These are phyloP conservation scores for Bradypodion pumilum DNA, from an alignment of 2,797 vertebrate species.

Conservation along the genomic window DNA sequence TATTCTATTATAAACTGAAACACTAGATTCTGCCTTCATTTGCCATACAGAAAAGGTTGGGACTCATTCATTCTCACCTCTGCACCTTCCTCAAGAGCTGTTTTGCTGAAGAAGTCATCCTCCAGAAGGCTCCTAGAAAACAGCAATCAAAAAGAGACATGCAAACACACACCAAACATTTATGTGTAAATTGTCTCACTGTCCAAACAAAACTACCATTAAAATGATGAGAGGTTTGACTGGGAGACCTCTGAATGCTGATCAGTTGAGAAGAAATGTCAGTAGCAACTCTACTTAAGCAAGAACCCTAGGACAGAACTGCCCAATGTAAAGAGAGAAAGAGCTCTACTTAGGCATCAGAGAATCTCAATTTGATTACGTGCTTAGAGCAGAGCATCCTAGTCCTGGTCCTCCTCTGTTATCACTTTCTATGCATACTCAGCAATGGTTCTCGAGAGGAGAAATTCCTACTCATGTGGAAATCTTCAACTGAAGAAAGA, in stretches of 20 bases:
- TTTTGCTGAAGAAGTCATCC: slow-evolving; percentile 77
- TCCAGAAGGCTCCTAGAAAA: slow-evolving; percentile 75
- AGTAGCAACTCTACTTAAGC: neutral
- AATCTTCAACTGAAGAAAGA: too few relatives aligned
- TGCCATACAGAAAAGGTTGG: neutral
- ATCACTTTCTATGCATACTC: neutral
- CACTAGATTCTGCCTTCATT: neutral
- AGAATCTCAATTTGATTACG: too few relatives aligned
- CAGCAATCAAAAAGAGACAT: neutral
- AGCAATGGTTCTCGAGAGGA: neutral
- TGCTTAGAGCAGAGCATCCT: too few relatives aligned
- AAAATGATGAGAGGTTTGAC: neutral
- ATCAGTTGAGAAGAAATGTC: neutral
- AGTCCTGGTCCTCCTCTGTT: too few relatives aligned
- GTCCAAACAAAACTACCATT: neutral
- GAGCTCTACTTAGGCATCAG: neutral
- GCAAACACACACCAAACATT: neutral
- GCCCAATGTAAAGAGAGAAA: neutral
- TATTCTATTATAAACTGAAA: neutral
- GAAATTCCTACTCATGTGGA: too few relatives aligned
- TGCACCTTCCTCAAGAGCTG: slow-evolving; percentile 70
- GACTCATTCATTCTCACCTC: slow-evolving; percentile 73
- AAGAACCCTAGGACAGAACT: neutral
- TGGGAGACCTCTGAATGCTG: neutral
- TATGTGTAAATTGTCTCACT: neutral